These are phyloP conservation scores for Oplegnathus fasciatus DNA, from an alignment of 2,113 vertebrate genomes.

Conservation along the genomic window DNA sequence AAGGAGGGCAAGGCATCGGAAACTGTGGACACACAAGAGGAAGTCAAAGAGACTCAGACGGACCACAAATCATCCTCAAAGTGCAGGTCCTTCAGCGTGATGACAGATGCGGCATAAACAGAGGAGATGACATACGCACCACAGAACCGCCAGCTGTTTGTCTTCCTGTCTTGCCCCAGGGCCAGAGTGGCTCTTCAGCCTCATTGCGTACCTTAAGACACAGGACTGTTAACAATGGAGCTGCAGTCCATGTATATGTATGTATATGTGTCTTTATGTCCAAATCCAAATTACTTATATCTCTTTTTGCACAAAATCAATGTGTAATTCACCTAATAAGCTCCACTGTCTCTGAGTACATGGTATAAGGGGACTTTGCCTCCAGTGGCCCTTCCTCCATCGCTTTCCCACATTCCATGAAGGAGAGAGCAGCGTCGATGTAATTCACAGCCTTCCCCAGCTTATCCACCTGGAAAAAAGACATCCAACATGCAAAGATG, in stretches of 20 bases:
- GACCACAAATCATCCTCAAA: constrained; percentile 40
- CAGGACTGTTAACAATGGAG: constrained; percentile 32
- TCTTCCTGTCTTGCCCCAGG: constrained; percentile 92
- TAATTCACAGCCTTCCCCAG: constrained; percentile 98
- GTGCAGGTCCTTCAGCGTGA: constrained; percentile 19
- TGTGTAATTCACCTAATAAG: constrained; percentile 90
- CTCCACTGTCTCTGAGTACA: constrained; percentile 99
- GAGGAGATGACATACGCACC: constrained; percentile 85
- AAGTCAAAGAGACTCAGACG: constrained; percentile 17
- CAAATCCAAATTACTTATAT: neutral
- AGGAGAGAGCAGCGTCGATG: constrained; percentile 95
- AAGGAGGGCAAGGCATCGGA: constrained; percentile 95
- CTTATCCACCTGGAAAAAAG: constrained; percentile 90
- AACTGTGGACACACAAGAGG: constrained; percentile 82
- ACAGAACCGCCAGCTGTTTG: constrained; percentile 96
- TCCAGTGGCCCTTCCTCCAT: constrained; percentile 98
- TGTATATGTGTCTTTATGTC: neutral
- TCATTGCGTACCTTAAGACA: constrained; percentile 95
- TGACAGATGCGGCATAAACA: constrained; percentile 57
- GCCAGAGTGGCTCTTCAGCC: constrained; percentile 94
- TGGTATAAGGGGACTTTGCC: constrained; percentile 96
- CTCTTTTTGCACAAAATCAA: neutral
- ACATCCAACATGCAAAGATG: neutral
- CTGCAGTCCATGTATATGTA: neutral
- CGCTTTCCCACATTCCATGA: constrained; percentile 98